A percentile compares a stretch with the other conserved stretches of the same genome.
These are phyloP conservation scores for Cyprinodon brontotheroides DNA, from an alignment of 2,113 vertebrate species.

Conservation along the genomic window DNA sequence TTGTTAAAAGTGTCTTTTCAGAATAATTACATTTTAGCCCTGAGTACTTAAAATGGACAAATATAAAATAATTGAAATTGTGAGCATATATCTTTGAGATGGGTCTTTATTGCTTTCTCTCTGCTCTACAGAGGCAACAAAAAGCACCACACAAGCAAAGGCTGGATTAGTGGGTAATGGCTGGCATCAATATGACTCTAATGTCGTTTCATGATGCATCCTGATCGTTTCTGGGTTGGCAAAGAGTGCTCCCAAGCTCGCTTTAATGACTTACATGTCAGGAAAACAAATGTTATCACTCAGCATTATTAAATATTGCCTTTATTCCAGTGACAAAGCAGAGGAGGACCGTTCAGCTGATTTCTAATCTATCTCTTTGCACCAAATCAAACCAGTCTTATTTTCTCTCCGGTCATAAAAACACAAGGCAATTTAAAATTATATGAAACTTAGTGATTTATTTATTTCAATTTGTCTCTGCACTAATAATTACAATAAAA, in stretches of 20 bases:
- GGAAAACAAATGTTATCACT: conserved; percentile 76
- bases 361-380: conserved; percentile 42
- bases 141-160: conserved; percentile 62
- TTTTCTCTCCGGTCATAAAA: neutral
- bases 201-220: conserved; percentile 82
- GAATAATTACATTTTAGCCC: conserved; percentile 68
- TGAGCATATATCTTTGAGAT: conserved; percentile 76
- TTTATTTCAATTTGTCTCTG: neutral
- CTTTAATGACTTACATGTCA: conserved; percentile 76
- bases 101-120: conserved; percentile 75
- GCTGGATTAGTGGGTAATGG: conserved; percentile 76
- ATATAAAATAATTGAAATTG: conserved; percentile 82
- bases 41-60: conserved; percentile 69
- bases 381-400: conserved; percentile 18
- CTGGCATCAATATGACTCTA: conserved; percentile 81
- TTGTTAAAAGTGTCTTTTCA: conserved; percentile 68
- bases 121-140: conserved; percentile 64
- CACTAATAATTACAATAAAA: neutral
- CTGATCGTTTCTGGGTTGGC: conserved; percentile 69
- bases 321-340: conserved; percentile 68
- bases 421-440: conserved; percentile 11
- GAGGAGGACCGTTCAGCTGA: conserved; percentile 58
- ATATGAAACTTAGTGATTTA: neutral
- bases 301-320: conserved; percentile 69
- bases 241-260: conserved; percentile 66